Conservation (phyloP, 2,888 invertebrate species). For the Caenorhabditis sinica region DNA sequence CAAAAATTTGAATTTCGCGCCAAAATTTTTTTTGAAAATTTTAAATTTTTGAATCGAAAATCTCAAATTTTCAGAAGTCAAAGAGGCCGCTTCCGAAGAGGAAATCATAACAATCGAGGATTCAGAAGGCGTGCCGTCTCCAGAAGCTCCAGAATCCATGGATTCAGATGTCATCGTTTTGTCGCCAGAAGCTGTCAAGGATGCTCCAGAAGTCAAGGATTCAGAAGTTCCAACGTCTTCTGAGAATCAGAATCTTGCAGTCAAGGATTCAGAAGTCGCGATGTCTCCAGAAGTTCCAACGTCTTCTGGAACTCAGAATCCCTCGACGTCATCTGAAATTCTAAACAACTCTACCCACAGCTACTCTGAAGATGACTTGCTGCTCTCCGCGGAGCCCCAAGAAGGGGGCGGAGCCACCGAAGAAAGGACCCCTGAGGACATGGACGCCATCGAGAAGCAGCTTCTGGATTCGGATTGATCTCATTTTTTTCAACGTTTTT, state of each 20-base stretch:
- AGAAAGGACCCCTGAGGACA: constrained; percentile 3
- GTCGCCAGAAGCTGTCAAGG: background rate
- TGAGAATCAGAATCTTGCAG: background rate
- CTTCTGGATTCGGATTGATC: constrained; percentile 29
- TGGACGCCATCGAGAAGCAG: constrained; percentile 35
- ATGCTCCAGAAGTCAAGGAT: background rate
- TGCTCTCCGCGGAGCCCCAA: constrained; percentile 7
- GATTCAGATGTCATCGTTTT: background rate
- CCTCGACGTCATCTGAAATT: background rate
- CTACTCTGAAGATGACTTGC: constrained; percentile 39
- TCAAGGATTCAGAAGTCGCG: background rate
- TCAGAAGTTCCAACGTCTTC: background rate
- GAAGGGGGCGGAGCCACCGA: background rate
- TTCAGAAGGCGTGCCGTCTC: background rate
- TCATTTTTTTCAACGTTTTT: background rate
- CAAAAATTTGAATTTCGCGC: too few species aligned
- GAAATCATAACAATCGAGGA: background rate
- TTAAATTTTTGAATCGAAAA: background rate
- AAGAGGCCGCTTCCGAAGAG: too few species aligned
- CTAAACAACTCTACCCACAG: background rate
- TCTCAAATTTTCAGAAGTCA: background rate
- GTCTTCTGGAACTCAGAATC: too few species aligned
- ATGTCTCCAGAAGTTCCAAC: too few species aligned
- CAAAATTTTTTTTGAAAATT: too few species aligned
- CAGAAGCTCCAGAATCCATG: background rate